Evolutionary conservation across 1,140 invertebrate genomes (phyloP), one percentile per base, ranked within the genome.

Genomic region (Diuraphis noxia): DNA sequence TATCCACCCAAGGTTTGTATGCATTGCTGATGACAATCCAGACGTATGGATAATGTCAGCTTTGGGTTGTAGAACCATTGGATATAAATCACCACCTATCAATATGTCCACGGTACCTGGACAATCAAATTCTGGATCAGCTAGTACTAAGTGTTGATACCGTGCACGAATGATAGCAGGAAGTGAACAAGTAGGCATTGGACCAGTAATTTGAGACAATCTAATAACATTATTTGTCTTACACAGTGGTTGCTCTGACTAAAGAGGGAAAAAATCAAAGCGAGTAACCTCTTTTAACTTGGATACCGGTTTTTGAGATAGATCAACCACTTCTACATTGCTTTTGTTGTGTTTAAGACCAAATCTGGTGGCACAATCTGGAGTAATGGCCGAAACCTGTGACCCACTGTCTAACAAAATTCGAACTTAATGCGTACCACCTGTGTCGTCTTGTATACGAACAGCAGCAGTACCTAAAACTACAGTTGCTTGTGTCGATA

Each of bases 71-170:
- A 88, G 13, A 30, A 91, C 23, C 10, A 40, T n/a, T 34, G 88
- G 79, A 17, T 77, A 91, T 30, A 81, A 81, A 34, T 91, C 41
- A 91, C 72, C 40, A 0, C 88, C 72, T 46, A 91, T 46, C 5
- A 91, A 46, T n/a, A 91, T 46, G 13, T 91, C 72, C 13, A 91
- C 81, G 4, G n/a, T 17, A 0, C 56, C 41, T 25, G 88, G 72
- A 25, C 1, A 5, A 46, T 82, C 72, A 41, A 81, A 91, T 23
- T 63, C 30, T 7, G 72, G 88, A 81, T 91, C 88, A 2, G 72
- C 72, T 30, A 91, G 38, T 34, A 81, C 41, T 21, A 91, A 19
- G 34, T 91, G 88, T 19, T 41, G 19, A 88, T 88, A 88, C 4
- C 46, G 25, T 25, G 63, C 25, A 4, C 52, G 86, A 0, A 88